Conservation (phyloP, 1,140 invertebrate genomes). For the Heliconius nattereri region DNA sequence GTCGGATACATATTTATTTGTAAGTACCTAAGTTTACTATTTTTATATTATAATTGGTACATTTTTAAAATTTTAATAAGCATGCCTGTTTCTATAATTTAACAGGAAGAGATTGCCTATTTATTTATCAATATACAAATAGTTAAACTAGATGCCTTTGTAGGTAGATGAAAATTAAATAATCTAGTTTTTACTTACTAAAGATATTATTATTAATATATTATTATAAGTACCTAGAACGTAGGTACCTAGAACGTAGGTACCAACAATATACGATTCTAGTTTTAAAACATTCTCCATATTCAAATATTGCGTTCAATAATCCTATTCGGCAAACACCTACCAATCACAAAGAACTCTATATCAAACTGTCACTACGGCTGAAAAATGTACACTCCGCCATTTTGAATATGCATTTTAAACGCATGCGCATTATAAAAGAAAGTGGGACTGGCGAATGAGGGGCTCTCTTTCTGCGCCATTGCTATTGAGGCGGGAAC, state of each 20-base stretch:
- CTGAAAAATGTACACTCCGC: constrained; percentile 37
- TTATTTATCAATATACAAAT: too few species aligned
- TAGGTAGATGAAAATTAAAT: too few species aligned
- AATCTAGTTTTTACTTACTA: too few species aligned
- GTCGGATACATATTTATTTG: too few species aligned
- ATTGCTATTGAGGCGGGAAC: constrained; percentile 58
- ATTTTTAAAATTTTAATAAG: too few species aligned
- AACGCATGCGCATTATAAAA: constrained; percentile 50
- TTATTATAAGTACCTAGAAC: too few species aligned
- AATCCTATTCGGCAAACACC: constrained; percentile 18
- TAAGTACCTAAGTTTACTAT: too few species aligned
- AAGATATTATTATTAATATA: too few species aligned
- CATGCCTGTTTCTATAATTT: too few species aligned
- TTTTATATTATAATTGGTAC: too few species aligned
- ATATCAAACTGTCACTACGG: constrained; percentile 38
- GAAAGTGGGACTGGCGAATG: constrained; percentile 59
- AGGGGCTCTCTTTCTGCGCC: constrained; percentile 47
- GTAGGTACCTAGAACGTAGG: background rate
- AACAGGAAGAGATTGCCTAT: too few species aligned
- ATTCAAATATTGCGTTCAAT: background rate
- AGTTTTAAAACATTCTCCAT: background rate
- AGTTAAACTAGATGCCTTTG: too few species aligned
- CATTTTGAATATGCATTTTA: constrained; percentile 57
- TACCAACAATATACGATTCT: background rate
- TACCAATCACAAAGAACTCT: constrained; percentile 20